Evolutionary conservation across 2,888 invertebrate species (phyloP), one percentile per base, ranked within the genome.

Genomic region (Lampropteryx suffumata): DNA sequence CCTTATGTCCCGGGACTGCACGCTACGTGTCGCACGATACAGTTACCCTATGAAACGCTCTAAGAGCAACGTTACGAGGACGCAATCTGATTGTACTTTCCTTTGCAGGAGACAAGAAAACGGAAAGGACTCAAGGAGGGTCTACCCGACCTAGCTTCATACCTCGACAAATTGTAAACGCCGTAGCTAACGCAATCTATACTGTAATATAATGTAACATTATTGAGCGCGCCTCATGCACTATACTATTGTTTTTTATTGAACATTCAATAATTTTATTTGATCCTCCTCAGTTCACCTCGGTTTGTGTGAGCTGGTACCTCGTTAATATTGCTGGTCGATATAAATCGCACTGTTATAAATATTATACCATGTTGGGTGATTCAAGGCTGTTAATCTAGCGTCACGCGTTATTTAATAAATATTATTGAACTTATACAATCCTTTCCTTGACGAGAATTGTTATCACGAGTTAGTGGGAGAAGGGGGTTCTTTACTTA

Each of bases 121-220:
- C 95, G 99, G 90, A 99, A 99, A 94, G 99, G 99, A 89, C 93
- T 99, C 81, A 99, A 99, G 92, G 99, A 99, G 82, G 97, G 97
- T 84, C 94, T 99, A 68, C 99, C 99, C 75, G 97, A 97, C 82
- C 92, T 99, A 79, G 91, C 95, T 79, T 95, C 97, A 92, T 99
- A 98, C 91, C 92, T 99, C 92, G 99, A 99, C 94, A 99, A 99
- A 92, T 93, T 99, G 95, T 99, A 99, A 98, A 84, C 77, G 76
- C 69, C 76, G 72, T 87, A 87, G 86, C 85, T 80, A 84, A 84
- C 70, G 64, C 78, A 84, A 84, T 83, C 78, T 73, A 73, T 76
- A 76, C 70, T 88, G 84, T 88, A 89, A 84, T 82, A 86, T 87
- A 52, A 87, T 85, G 80, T 83, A 84, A 80, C 78, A 79, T 76